Conservation (phyloP, 2,797 vertebrate genomes). For the Nyctibius grandis region DNA sequence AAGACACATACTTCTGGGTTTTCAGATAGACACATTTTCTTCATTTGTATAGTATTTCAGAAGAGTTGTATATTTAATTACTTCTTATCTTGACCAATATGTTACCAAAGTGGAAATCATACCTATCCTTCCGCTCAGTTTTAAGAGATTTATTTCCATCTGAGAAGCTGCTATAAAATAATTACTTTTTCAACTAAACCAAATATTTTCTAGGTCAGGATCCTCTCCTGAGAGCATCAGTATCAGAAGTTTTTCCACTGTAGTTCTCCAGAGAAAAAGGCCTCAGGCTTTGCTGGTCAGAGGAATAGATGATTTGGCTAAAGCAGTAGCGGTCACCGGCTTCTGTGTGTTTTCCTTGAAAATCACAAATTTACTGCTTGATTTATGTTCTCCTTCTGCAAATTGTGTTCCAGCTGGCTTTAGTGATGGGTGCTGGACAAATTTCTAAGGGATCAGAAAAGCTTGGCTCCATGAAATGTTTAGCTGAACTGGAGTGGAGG, state of each 20-base stretch:
- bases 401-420: background rate
- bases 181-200: conserved; percentile 14
- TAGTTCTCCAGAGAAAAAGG: background rate
- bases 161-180: background rate
- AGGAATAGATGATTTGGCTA: background rate
- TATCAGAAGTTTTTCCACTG: background rate
- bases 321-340: background rate
- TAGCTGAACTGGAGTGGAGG: background rate
- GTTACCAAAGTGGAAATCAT: conserved; percentile 8
- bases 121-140: background rate
- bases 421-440: background rate
- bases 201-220: background rate
- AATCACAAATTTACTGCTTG: background rate
- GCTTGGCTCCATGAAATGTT: background rate
- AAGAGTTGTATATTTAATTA: conserved; percentile 1
- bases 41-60: background rate
- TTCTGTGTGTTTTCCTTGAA: background rate
- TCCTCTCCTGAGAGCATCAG: background rate
- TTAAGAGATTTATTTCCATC: background rate
- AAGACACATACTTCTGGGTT: conserved; percentile 26
- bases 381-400: background rate
- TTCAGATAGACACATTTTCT: conserved; percentile 29
- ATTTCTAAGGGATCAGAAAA: background rate
- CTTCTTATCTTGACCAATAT: conserved; percentile 37
- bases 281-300: background rate